A percentile compares a stretch with the other conserved stretches of the same genome.
Evolutionary conservation across 2,113 vertebrate species (phyloP).

Genomic region (Phyllostomus discolor): DNA sequence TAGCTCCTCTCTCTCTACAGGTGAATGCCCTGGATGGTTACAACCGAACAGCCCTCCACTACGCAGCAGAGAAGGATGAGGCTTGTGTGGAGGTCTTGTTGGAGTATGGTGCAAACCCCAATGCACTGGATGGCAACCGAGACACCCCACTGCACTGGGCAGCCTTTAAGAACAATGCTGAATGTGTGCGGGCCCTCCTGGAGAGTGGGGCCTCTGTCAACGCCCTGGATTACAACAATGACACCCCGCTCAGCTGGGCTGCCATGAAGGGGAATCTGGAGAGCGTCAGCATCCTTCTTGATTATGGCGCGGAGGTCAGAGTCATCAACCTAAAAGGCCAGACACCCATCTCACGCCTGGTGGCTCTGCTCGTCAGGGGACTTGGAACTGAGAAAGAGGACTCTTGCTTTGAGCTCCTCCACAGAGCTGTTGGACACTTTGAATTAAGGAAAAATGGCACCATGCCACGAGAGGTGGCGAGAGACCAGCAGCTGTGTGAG

Average conservation of each 20-base stretch:
- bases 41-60: constrained; percentile 95
- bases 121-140: constrained; percentile 93
- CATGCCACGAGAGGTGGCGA: constrained; percentile 89
- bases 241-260: constrained; percentile 97
- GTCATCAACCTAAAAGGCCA: constrained; percentile 95
- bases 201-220: constrained; percentile 91
- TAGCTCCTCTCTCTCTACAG: constrained; percentile 72
- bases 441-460: constrained; percentile 88
- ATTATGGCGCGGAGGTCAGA: constrained; percentile 91
- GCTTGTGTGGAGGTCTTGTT: constrained; percentile 94
- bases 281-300: constrained; percentile 91
- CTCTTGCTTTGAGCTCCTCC: constrained; percentile 92
- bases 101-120: constrained; percentile 92
- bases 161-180: constrained; percentile 94
- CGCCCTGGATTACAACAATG: constrained; percentile 92
- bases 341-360: constrained; percentile 90
- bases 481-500: constrained; percentile 91
- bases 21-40: constrained; percentile 97
- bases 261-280: constrained; percentile 98
- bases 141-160: constrained; percentile 98
- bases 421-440: constrained; percentile 86
- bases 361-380: constrained; percentile 90
- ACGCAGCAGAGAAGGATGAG: constrained; percentile 95
- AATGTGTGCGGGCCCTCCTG: constrained; percentile 90
- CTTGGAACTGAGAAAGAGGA: constrained; percentile 93